These are phyloP conservation scores for Olivierus martensii DNA, from an alignment of 1,140 invertebrate species.

Conservation along the genomic window DNA sequence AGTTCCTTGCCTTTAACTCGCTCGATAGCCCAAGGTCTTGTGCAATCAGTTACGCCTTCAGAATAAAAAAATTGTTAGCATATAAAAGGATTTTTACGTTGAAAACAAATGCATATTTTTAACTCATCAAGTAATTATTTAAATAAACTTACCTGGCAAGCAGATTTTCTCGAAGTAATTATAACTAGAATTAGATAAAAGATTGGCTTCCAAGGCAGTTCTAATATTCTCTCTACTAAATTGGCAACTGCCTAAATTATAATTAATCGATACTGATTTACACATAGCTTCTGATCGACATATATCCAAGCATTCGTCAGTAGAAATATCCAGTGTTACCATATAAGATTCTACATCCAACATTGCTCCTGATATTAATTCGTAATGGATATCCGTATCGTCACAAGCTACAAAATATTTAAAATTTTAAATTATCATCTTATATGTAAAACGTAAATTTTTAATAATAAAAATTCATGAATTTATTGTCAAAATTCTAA, in stretches of 20 bases:
- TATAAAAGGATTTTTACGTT: too few species aligned
- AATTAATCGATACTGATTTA: slow-evolving; percentile 12
- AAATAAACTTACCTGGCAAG: slow-evolving; percentile 5
- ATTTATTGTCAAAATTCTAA: too few species aligned
- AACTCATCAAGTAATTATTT: background rate
- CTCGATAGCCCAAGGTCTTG: slow-evolving; percentile 68
- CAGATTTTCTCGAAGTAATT: slow-evolving; percentile 20
- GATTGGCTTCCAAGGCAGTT: background rate
- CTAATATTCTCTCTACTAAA: slow-evolving; percentile 8
- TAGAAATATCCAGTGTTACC: slow-evolving; percentile 6
- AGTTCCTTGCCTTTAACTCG: slow-evolving; percentile 53
- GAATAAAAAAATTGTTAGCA: background rate
- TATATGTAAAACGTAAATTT: background rate
- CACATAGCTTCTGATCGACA: slow-evolving; percentile 13
- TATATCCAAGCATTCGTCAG: slow-evolving; percentile 9
- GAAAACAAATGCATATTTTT: too few species aligned
- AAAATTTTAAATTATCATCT: background rate
- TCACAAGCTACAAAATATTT: slow-evolving; percentile 10
- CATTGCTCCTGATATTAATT: slow-evolving; percentile 6
- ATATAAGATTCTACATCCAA: slow-evolving; percentile 5
- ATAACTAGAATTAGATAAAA: slow-evolving; percentile 8
- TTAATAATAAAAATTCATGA: background rate
- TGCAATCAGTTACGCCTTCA: background rate
- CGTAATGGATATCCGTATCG: slow-evolving; percentile 9
- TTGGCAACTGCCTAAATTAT: slow-evolving; percentile 13